phyloP scores from a whole-genome alignment of 2,888 invertebrate genomes.

The Trissolcus japonicus region DNA sequence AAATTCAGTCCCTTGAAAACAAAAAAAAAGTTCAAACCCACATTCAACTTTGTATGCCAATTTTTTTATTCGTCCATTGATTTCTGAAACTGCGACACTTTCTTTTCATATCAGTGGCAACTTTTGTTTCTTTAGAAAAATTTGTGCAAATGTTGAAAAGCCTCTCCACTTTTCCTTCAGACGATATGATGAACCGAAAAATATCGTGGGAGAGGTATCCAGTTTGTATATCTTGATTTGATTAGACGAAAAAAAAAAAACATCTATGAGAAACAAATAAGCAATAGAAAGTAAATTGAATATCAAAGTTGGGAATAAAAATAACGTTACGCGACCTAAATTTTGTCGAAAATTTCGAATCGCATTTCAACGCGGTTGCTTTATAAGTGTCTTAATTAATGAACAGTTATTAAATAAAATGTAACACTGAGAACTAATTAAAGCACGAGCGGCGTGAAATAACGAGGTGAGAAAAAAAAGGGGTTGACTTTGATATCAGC shows the following conservation, averaged over 20 bases:
- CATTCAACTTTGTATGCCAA: background rate
- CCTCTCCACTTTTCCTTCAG: too few species aligned
- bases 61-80: too few species aligned
- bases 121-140: too few species aligned
- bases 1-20: background rate
- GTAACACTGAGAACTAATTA: conserved; percentile 19
- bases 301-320: conserved; percentile 12
- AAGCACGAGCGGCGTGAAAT: background rate
- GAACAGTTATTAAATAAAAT: conserved; percentile 23
- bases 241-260: too few species aligned
- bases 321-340: conserved; percentile 13
- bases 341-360: conserved; percentile 3
- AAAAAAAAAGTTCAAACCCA: background rate
- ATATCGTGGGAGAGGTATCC: too few species aligned
- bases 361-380: background rate
- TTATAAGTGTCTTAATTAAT: conserved; percentile 23
- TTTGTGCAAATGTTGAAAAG: too few species aligned
- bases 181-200: too few species aligned
- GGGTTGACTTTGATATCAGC: too few species aligned
- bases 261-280: background rate
- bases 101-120: too few species aligned
- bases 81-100: too few species aligned
- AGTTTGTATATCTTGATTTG: too few species aligned
- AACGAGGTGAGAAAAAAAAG: too few species aligned
- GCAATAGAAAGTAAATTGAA: conserved; percentile 2